These are phyloP conservation scores for Miltochrista miniata DNA, from an alignment of 2,888 invertebrate species.

Conservation along the genomic window DNA sequence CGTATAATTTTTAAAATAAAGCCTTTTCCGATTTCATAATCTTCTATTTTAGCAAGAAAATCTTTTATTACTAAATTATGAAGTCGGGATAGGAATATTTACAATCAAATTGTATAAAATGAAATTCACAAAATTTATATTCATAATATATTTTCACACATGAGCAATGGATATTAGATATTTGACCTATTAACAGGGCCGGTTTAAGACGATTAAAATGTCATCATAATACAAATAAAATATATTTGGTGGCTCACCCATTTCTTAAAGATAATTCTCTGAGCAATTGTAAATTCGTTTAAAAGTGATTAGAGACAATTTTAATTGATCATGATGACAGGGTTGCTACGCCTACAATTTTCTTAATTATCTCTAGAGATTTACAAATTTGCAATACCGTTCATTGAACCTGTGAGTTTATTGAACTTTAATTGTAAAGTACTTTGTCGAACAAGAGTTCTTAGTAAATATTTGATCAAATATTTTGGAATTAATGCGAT, in stretches of 20 bases:
- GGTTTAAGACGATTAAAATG: too few species aligned
- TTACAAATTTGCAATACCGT: constrained; percentile 10
- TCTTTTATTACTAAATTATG: too few species aligned
- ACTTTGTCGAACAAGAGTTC: not conserved
- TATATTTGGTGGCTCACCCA: too few species aligned
- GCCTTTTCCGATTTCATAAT: too few species aligned
- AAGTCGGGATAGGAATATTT: too few species aligned
- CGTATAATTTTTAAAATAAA: too few species aligned
- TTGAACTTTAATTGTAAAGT: constrained; percentile 13
- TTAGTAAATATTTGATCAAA: not conserved
- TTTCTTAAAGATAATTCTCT: not conserved
- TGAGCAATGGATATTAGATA: too few species aligned
- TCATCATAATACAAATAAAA: too few species aligned
- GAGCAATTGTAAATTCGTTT: not conserved
- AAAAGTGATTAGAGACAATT: not conserved
- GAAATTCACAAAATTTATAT: not conserved
- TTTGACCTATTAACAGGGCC: too few species aligned
- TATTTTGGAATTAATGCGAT: too few species aligned
- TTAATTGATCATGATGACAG: not conserved
- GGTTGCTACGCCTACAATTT: constrained; percentile 5
- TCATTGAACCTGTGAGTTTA: constrained; percentile 19
- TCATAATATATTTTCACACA: too few species aligned
- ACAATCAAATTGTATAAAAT: not conserved
- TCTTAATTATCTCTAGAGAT: constrained; percentile 3
- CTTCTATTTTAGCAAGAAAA: too few species aligned